Base-by-base conservation (phyloP, 2,797 vertebrate species). In the Rousettus madagascariensis region DNA sequence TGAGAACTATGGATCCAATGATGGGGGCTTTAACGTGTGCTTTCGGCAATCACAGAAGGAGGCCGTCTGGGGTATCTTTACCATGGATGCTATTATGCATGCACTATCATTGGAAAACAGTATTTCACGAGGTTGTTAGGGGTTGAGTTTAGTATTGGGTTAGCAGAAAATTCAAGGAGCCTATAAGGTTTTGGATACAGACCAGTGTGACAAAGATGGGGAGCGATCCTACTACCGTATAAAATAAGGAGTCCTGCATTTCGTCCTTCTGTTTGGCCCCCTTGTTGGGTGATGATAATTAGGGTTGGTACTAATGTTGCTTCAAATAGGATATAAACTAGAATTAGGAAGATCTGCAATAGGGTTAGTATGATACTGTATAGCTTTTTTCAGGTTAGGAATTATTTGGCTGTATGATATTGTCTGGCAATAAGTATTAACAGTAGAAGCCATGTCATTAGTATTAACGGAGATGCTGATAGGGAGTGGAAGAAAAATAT, bases 211-310 rank as follows among this genome's bases (percentile, higher is more conserved):
- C 30, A 1, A 98, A 0, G 0, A 98, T 59, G 0, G 97, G 98
- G 0, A 98, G 30, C 0, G 97, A 98, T 0, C 97, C 96, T 0
- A 83, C 24, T 0, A 97, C 3, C 0, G 96, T 98, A 22, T 98
- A 98, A 0, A 98, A 98, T 9, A 98, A 0, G 0, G 98, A 98
- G 95, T 0, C 96, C 98, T 0, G 97, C 97, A 0, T 94, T 97
- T 0, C 98, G 0, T 2, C 97, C 96, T 33, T 98, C 97, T 0
- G 91, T 28, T 46, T 98, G 98, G 0, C 97, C 97, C 0, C 97
- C 59, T 3, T 98, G 98, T 0, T 95, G 96, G 0, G 97, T 98
- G 0, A 98, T 98, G 0, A 98, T 51, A 0, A 98, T 85, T 30
- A 0, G 97, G 2, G 0, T 98, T 97, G 33, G 11, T 8, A 66